Percentiles rank a stretch among this genome's conserved stretches.
These are phyloP conservation scores for Hydroisotoma schaefferi DNA, from an alignment of 2,888 invertebrate species.

Conservation along the genomic window DNA sequence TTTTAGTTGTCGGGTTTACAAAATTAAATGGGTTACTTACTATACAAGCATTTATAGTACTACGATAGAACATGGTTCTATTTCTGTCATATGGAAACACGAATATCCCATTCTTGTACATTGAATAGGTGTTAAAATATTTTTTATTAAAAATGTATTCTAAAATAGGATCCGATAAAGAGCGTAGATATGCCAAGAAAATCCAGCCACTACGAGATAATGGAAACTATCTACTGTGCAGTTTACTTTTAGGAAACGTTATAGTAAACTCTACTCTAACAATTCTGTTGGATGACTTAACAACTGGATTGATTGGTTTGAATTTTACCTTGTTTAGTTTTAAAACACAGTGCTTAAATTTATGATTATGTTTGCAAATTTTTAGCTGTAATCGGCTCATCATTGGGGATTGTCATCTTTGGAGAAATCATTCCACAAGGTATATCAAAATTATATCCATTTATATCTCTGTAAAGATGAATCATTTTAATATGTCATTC, in stretches of 20 bases:
- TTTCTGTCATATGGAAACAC: no score
- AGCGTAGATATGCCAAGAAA: constrained; percentile 75
- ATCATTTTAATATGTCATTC: no score
- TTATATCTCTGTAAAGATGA: no score
- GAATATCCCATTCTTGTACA: no score
- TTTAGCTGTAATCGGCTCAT: constrained; percentile 85
- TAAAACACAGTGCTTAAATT: neutral
- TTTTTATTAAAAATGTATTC: neutral
- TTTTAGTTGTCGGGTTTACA: no score
- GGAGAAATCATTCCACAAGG: constrained; percentile 92
- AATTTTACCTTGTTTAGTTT: neutral
- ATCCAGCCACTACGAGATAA: constrained; percentile 90
- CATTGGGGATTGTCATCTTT: constrained; percentile 87
- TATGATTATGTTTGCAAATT: constrained; percentile 51
- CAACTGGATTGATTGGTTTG: constrained; percentile 64
- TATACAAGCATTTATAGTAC: no score
- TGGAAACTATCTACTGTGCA: constrained; percentile 90
- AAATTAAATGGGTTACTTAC: no score
- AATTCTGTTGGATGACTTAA: constrained; percentile 89
- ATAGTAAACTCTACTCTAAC: constrained; percentile 97
- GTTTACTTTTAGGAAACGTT: constrained; percentile 73
- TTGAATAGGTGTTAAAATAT: no score
- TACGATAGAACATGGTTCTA: no score
- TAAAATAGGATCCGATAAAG: constrained; percentile 51
- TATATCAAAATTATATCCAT: no score